A percentile compares a stretch with the other conserved stretches of the same genome.
These are phyloP conservation scores for Thereva unica DNA, from an alignment of 2,888 invertebrate species.

Conservation along the genomic window DNA sequence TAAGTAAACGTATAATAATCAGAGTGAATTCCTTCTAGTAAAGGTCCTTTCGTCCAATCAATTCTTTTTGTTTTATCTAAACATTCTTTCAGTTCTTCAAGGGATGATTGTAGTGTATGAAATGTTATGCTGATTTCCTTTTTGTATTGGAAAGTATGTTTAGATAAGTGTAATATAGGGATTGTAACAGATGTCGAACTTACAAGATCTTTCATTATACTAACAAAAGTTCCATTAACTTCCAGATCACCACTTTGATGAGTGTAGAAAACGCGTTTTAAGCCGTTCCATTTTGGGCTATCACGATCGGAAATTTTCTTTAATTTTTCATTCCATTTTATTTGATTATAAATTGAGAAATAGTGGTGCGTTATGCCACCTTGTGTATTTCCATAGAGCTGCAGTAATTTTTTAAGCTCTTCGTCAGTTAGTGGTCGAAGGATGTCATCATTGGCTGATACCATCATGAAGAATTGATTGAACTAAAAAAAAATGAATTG, in stretches of 20 bases:
- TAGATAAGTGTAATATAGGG: not conserved
- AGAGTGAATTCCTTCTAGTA: slow-evolving; percentile 50
- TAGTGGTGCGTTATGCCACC: slow-evolving; percentile 46
- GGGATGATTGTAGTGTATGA: slow-evolving; percentile 48
- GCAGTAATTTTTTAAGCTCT: too few species aligned
- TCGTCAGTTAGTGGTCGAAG: too few species aligned
- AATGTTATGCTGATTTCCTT: slow-evolving; percentile 47
- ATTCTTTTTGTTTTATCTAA: slow-evolving; percentile 48
- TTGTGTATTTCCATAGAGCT: too few species aligned
- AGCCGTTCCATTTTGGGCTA: slow-evolving; percentile 43
- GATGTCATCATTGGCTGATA: too few species aligned
- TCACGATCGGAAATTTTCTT: slow-evolving; percentile 19
- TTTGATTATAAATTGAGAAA: slow-evolving; percentile 50
- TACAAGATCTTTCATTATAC: slow-evolving; percentile 49
- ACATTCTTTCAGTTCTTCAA: slow-evolving; percentile 48
- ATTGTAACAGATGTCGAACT: not conserved
- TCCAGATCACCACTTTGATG: slow-evolving; percentile 47
- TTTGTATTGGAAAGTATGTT: slow-evolving; percentile 41
- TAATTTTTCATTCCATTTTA: slow-evolving; percentile 50
- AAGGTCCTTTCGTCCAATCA: slow-evolving; percentile 48
- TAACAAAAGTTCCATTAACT: slow-evolving; percentile 50
- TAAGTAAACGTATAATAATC: slow-evolving; percentile 45
- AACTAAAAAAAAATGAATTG: too few species aligned
- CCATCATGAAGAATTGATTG: too few species aligned
- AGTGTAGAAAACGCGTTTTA: slow-evolving; percentile 51